A percentile compares a stretch with the other conserved stretches of the same genome.
These are phyloP conservation scores for Origma solitaria DNA, from an alignment of 2,113 vertebrate genomes.

Conservation along the genomic window DNA sequence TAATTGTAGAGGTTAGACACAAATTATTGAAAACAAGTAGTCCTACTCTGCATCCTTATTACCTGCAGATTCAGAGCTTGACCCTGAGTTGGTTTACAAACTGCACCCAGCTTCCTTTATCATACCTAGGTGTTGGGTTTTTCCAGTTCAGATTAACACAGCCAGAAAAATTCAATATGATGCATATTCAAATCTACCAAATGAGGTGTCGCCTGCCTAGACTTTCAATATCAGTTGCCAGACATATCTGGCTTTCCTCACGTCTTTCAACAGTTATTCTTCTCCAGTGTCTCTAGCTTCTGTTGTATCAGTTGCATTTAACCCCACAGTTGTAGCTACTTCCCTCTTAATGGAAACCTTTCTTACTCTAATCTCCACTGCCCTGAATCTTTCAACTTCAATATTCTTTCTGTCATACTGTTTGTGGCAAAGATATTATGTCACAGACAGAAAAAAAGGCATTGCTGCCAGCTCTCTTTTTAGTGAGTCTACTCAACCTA, in stretches of 20 bases:
- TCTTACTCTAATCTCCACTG: constrained; percentile 25
- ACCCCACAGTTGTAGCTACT: constrained; percentile 2
- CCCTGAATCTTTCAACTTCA: constrained; percentile 46
- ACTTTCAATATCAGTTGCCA: not conserved
- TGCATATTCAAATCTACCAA: not conserved
- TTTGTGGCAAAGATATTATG: not conserved
- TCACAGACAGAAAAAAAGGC: not conserved
- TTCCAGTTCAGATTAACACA: not conserved
- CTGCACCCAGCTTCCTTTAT: not conserved
- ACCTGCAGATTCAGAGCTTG: not conserved
- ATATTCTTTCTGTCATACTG: constrained; percentile 5
- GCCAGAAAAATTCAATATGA: not conserved
- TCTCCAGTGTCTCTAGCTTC: not conserved
- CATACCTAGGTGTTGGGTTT: not conserved
- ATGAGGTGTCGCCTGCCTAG: not conserved
- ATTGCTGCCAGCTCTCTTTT: not conserved
- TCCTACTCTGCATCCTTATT: not conserved
- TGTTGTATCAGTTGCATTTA: not conserved
- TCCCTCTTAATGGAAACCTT: constrained; percentile 19
- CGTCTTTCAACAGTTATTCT: not conserved
- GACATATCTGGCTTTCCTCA: not conserved
- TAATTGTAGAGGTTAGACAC: not conserved
- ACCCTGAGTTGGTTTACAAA: not conserved
- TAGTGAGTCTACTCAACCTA: not conserved
- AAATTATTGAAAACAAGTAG: not conserved